Evolutionary conservation across 2,113 vertebrate species (phyloP), one percentile per base, ranked within the genome.

Genomic region (Otocyon megalotis): DNA sequence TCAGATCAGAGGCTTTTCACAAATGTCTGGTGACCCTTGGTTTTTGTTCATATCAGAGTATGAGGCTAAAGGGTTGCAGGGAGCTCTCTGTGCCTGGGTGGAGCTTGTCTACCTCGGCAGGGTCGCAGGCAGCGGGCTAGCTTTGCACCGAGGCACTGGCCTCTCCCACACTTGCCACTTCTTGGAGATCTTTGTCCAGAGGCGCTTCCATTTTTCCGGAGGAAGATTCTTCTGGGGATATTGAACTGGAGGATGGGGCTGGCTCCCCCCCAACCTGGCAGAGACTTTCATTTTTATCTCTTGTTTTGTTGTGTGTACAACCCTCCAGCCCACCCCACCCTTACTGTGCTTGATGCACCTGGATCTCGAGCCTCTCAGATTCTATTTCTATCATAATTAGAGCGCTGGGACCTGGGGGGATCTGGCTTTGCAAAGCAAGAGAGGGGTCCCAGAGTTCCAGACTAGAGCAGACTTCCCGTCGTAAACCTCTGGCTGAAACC

Each of bases 51-150:
- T 63, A 43, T 50, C 17, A 35, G 63, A 54, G 50, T 7, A 14
- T 7, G 26, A 84, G 8, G 13, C 13, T 84, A 19, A 13, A 32
- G 35, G 63, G 17, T 32, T 26, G 10, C 8, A 11, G 63, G 58
- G 87, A 74, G 32, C 24, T n/a, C 24, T 24, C 3, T 7, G 3
- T 48, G 5, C 63, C 35, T 86, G 54, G 1, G 11, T 32, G 54
- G 28, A 35, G 20, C 13, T 20, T 26, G 50, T 50, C 24, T 10
- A 9, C 14, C 0, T 0, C 17, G 26, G 24, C 2, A 13, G 56
- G 28, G 15, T 53, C 74, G 28, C 4, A 4, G 60, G 37, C 84
- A 12, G 79, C 16, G 37, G 32, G 24, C 50, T 50, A n/a, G 37
- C 32, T 71, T n/a, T 48, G 58, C 24, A 19, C 11, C 8, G 10